Evolutionary conservation across 2,797 vertebrate species (phyloP).

Genomic region (Pterois miles): DNA sequence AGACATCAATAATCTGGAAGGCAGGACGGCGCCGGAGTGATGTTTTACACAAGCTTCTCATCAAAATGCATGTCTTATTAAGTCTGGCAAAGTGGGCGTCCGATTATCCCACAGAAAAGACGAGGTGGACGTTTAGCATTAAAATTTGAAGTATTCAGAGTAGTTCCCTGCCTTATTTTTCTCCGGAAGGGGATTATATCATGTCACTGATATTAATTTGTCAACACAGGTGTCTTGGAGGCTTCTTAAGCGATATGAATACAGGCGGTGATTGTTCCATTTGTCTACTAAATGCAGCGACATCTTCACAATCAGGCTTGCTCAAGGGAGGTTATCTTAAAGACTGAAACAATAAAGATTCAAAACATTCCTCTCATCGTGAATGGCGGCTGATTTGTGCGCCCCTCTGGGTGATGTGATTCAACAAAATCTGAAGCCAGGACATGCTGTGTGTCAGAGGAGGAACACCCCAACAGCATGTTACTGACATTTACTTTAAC

Average conservation of each 20-base stretch:
- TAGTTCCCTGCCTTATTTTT: slow-evolving; percentile 35
- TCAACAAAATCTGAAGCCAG: slow-evolving; percentile 59
- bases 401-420: slow-evolving; percentile 60
- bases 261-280: not conserved
- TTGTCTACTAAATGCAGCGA: not conserved
- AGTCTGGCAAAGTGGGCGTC: slow-evolving; percentile 42
- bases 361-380: slow-evolving; percentile 21
- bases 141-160: slow-evolving; percentile 20
- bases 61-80: slow-evolving; percentile 30
- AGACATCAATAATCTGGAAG: not conserved
- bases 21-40: not conserved
- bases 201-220: slow-evolving; percentile 26
- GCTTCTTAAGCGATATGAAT: not conserved
- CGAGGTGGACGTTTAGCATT: slow-evolving; percentile 42
- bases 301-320: not conserved
- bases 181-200: slow-evolving; percentile 17
- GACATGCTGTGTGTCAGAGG: slow-evolving; percentile 54
- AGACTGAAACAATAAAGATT: not conserved
- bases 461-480: slow-evolving; percentile 52
- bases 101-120: slow-evolving; percentile 44
- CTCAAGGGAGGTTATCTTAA: not conserved
- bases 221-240: slow-evolving; percentile 18
- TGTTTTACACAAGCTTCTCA: slow-evolving; percentile 21
- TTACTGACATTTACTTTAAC: slow-evolving; percentile 49
- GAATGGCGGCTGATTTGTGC: slow-evolving; percentile 47